Base-by-base conservation (phyloP, 2,797 vertebrate species). In the Pogoniulus pusillus region DNA sequence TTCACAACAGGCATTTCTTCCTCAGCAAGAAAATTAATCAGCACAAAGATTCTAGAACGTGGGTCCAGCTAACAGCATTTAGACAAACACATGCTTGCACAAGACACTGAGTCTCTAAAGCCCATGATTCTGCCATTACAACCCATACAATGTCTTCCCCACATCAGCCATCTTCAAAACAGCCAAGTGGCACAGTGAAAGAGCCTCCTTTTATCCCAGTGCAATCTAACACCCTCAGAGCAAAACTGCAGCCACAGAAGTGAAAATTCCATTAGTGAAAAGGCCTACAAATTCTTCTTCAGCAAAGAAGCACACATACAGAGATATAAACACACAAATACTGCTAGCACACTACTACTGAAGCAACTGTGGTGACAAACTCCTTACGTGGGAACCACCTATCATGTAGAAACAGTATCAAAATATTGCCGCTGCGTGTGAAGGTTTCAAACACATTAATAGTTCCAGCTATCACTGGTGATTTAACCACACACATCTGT, bases 131-230 rank as follows among this genome's bases (percentile, higher is more conserved):
- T 45, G 9, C 18, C 18, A 1, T 45, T 24, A 70, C 27, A 62
- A 15, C 7, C 22, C 51, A 37, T 14, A 12, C 12, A 20, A n/a
- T 3, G 8, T 19, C 45, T 32, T 37, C 24, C 45, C 15, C 6
- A 0, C 1, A 12, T 7, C 7, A 47, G 2, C 4, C 20, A 8
- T 4, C n/a, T 30, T 62, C 37, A 29, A 4, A 64, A 35, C 0
- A 45, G 17, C 37, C 3, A 3, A 43, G 32, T 3, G 45, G 68
- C 54, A 16, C 13, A 7, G 1, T 5, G 30, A 5, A 49, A 37
- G 16, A 72, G 20, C 18, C 11, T 55, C 55, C 15, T 65, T 29
- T 39, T 5, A 37, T 59, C 32, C 16, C 59, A 72, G 55, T 22
- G 39, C 27, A 74, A 47, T 5, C 24, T 41, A 66, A 30, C 0